A percentile compares a stretch with the other conserved stretches of the same genome.
These are phyloP conservation scores for Oryzias celebensis DNA, from an alignment of 2,113 vertebrate genomes.

Conservation along the genomic window DNA sequence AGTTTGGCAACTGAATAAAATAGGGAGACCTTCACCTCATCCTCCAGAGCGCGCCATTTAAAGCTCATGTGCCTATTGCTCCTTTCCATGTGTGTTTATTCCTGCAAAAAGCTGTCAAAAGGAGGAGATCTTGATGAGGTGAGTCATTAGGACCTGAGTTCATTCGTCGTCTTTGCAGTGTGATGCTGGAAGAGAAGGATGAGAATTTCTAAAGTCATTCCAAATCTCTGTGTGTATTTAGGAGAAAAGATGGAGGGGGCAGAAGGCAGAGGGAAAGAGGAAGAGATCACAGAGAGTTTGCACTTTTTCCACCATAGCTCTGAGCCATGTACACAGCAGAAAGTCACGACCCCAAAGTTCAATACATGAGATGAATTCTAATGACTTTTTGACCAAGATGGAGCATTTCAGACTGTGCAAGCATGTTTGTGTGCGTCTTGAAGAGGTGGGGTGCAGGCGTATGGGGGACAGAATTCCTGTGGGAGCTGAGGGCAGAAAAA, in stretches of 20 bases:
- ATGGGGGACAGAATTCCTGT: conserved; percentile 40
- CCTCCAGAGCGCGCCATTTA: no score
- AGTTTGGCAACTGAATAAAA: no score
- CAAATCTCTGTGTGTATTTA: conserved; percentile 10
- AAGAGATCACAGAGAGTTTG: conserved; percentile 41
- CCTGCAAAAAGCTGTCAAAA: neutral
- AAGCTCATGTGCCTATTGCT: no score
- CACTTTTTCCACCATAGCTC: conserved; percentile 39
- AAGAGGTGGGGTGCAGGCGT: conserved; percentile 9
- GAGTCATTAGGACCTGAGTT: conserved; percentile 15
- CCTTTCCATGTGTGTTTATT: no score
- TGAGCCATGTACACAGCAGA: conserved; percentile 60
- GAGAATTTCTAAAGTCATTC: conserved; percentile 32
- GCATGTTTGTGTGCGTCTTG: conserved; percentile 14
- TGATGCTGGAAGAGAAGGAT: conserved; percentile 20
- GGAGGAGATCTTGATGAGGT: conserved; percentile 2
- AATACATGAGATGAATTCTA: conserved; percentile 53
- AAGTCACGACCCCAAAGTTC: conserved; percentile 59
- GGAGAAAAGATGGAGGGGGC: conserved; percentile 2
- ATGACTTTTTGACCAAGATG: conserved; percentile 45
- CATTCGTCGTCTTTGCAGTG: conserved; percentile 13
- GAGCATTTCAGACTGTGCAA: conserved; percentile 19
- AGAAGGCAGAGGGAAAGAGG: conserved; percentile 17
- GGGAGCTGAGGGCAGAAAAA: conserved; percentile 53
- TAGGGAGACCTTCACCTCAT: no score